Base-by-base conservation (phyloP, 2,113 vertebrate genomes). In the Ornithorhynchus anatinus region DNA sequence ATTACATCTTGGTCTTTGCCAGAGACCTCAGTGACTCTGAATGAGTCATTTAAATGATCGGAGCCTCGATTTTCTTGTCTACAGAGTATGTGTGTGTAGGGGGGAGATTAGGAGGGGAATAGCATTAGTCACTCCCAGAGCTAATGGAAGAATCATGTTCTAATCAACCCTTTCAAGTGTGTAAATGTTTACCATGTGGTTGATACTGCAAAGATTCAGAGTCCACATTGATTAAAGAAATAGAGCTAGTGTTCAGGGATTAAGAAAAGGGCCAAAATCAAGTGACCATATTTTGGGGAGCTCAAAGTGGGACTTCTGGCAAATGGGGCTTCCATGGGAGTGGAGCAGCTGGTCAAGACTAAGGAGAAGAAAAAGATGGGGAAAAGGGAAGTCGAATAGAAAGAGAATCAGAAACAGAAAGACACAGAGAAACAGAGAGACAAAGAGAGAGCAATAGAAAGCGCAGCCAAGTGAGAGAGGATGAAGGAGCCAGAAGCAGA, bases 171-270 rank as follows among this genome's bases (percentile, higher is more conserved):
- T 15, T 17, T 10, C 6, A 32, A 19, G 16, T 51, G 32, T 32
- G 32, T 25, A n/a, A 8, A 48, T 48, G 13, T 16, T 3, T 17
- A 25, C 16, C 23, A 8, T 4, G 14, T 48, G 23, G 23, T 27
- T 45, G 9, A 0, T 1, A 23, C 17, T 54, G n/a, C 8, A 27
- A 25, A 33, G 54, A 20, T 3, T 22, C 22, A 2, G 10, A n/a
- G 59, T 43, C n/a, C 10, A 57, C 16, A 12, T 56, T 70, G 51
- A 9, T 19, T 7, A 53, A 17, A 10, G 20, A 47, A 31, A 7
- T 32, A 11, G 25, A 36, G n/a, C n/a, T n/a, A n/a, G n/a, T n/a
- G n/a, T n/a, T n/a, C n/a, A 48, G 59, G 32, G 5, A 0, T 0
- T 25, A 39, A 32, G 14, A 47, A 23, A 1, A 0, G 10, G 16